Evolutionary conservation across 2,797 vertebrate species (phyloP).

Genomic region (Pseudotriccus pelzelni): DNA sequence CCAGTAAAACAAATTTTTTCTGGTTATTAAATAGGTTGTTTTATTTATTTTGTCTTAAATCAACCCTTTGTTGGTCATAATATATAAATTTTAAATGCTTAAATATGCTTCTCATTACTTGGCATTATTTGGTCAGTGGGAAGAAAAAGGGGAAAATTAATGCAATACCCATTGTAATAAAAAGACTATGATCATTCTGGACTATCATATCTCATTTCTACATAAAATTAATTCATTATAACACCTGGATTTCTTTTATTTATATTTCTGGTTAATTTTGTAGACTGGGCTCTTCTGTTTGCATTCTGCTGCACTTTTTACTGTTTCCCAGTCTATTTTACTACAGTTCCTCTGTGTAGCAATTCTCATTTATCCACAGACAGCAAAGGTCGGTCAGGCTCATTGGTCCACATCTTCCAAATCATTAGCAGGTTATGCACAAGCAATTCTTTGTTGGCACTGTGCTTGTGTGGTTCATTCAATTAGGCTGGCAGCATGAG

Average conservation of each 20-base stretch:
- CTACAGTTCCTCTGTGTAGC: accelerated
- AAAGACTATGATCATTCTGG: neutral
- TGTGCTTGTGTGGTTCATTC: neutral
- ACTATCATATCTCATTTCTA: neutral
- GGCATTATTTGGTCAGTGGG: neutral
- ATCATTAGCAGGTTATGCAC: neutral
- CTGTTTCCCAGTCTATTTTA: neutral
- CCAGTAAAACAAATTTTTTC: neutral
- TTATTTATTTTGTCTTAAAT: neutral
- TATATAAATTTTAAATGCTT: neutral
- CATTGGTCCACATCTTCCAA: neutral
- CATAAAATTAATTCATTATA: neutral
- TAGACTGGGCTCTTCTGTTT: neutral
- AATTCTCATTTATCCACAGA: neutral
- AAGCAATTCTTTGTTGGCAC: neutral
- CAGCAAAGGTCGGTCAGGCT: neutral
- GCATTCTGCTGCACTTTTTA: neutral
- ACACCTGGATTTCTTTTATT: neutral
- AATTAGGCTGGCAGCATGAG: neutral
- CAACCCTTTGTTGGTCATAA: neutral
- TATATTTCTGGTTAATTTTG: neutral
- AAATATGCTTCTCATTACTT: neutral
- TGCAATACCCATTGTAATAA: neutral
- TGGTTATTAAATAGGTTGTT: neutral
- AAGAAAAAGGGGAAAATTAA: neutral